These are phyloP conservation scores for Standfussiana lucernea DNA, from an alignment of 2,888 invertebrate genomes.

Conservation along the genomic window DNA sequence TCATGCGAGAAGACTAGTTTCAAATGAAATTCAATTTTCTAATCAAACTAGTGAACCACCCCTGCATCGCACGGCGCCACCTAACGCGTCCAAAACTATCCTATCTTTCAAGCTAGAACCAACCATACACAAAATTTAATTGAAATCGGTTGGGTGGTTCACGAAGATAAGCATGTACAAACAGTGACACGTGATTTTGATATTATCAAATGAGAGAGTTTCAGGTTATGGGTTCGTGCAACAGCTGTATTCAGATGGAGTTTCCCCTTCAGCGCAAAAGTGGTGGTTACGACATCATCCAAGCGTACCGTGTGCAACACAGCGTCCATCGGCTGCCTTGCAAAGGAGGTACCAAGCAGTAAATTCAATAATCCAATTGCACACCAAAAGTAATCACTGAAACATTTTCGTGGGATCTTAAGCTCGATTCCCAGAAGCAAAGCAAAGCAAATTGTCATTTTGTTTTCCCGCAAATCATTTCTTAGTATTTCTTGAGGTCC, in stretches of 20 bases:
- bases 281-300: constrained; percentile 93
- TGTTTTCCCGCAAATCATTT: background rate
- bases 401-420: background rate
- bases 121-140: background rate
- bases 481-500: background rate
- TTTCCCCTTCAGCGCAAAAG: constrained; percentile 93
- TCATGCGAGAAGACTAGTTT: no score
- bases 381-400: background rate
- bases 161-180: background rate
- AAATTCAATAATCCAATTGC: background rate
- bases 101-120: background rate
- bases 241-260: constrained; percentile 92
- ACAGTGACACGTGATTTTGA: background rate
- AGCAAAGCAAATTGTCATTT: background rate
- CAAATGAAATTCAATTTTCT: no score
- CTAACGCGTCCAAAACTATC: no score
- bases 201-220: background rate
- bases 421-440: background rate
- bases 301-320: constrained; percentile 94
- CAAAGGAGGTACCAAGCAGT: constrained; percentile 90
- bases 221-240: constrained; percentile 92
- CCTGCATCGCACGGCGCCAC: no score
- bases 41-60: no score
- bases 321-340: constrained; percentile 93
- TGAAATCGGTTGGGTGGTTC: background rate